These are phyloP conservation scores for Enteromius anoplus DNA, from an alignment of 2,797 vertebrate species.

Conservation along the genomic window DNA sequence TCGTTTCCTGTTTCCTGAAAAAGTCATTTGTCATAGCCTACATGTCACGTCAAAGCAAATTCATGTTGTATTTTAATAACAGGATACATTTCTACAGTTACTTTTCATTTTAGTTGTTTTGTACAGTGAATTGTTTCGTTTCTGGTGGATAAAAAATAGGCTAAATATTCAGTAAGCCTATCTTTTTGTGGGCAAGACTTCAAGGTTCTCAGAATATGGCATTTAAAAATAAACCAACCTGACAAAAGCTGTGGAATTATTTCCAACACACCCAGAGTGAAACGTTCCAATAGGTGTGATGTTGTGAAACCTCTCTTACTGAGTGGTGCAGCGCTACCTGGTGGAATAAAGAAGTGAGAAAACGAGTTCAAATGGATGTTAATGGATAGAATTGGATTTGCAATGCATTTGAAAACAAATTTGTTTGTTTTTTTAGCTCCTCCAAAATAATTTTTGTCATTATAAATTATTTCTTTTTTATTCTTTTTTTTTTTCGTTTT, in stretches of 20 bases:
- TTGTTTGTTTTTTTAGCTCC: too few relatives aligned
- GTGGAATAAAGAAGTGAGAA: neutral
- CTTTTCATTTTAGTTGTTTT: neutral
- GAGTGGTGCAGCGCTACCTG: neutral
- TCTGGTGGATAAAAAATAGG: too few relatives aligned
- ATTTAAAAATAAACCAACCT: constrained; percentile 1
- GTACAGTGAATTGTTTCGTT: neutral
- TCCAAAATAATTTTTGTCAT: neutral
- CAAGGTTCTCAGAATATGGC: neutral
- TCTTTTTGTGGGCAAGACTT: neutral
- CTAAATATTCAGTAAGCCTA: neutral
- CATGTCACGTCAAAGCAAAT: neutral
- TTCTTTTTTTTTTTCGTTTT: neutral
- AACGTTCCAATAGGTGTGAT: neutral
- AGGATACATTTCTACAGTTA: neutral
- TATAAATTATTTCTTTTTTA: neutral
- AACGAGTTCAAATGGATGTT: neutral
- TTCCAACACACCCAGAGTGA: neutral
- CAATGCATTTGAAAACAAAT: neutral
- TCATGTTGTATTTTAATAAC: neutral
- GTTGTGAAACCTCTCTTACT: neutral
- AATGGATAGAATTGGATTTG: neutral
- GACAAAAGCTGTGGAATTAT: neutral
- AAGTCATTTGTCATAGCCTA: neutral
- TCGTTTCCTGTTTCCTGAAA: neutral